Conservation (phyloP, 1,140 invertebrate species). For the Papilio helenus region DNA sequence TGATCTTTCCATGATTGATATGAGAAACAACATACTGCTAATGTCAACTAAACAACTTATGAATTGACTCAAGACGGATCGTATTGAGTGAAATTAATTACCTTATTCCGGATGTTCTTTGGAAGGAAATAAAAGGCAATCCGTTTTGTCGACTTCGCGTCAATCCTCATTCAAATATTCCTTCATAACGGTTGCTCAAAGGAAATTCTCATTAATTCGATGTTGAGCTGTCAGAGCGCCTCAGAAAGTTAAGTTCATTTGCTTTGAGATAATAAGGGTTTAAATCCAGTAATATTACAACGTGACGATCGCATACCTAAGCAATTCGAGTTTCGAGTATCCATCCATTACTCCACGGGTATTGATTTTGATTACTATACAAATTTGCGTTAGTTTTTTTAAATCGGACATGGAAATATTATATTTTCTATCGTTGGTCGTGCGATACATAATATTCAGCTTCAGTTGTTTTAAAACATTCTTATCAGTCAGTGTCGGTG, state of each 20-base stretch:
- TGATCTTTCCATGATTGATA: neutral
- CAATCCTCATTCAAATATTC: neutral
- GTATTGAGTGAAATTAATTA: neutral
- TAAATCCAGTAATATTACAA: neutral
- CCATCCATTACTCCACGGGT: too few species aligned
- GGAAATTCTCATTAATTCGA: constrained; percentile 19
- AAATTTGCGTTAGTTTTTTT: too few species aligned
- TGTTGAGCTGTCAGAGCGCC: neutral
- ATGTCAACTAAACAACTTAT: neutral
- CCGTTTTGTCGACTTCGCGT: constrained; percentile 2
- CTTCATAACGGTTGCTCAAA: constrained; percentile 8
- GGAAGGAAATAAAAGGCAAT: neutral
- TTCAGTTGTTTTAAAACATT: too few species aligned
- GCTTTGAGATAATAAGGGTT: neutral
- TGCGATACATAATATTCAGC: too few species aligned
- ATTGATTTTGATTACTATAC: too few species aligned
- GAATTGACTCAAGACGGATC: neutral
- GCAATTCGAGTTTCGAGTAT: too few species aligned
- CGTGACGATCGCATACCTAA: neutral
- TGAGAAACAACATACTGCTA: neutral
- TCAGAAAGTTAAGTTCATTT: neutral
- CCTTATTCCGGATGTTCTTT: neutral
- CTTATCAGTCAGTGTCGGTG: too few species aligned
- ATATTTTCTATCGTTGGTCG: too few species aligned
- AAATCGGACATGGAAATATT: too few species aligned